phyloP scores from a whole-genome alignment of 1,140 invertebrate species.

The Macrosteles quadrilineatus region DNA sequence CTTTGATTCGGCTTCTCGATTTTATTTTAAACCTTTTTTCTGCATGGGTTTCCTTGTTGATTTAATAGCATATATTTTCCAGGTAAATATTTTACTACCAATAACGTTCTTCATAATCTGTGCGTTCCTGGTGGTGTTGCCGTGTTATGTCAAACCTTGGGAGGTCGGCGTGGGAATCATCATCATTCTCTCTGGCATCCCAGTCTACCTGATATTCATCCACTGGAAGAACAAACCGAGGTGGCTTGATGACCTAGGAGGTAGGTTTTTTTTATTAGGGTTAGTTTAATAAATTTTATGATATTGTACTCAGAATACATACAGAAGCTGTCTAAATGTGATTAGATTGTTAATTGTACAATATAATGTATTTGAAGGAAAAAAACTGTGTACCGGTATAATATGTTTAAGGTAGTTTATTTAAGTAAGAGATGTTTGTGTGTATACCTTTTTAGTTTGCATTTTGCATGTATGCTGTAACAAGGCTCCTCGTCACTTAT shows the following conservation, averaged over 20 bases:
- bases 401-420: too few relatives aligned
- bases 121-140: conserved; percentile 78
- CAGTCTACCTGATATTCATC: conserved; percentile 88
- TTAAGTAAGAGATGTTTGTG: too few relatives aligned
- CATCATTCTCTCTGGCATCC: conserved; percentile 86
- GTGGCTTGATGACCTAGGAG: conserved; percentile 43
- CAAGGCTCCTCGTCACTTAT: too few relatives aligned
- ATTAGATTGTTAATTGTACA: too few relatives aligned
- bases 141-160: conserved; percentile 71
- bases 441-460: too few relatives aligned
- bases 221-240: conserved; percentile 80
- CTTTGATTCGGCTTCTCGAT: too few relatives aligned
- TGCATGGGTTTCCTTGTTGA: too few relatives aligned
- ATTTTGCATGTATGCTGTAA: too few relatives aligned
- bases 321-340: background rate
- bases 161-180: conserved; percentile 82
- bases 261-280: conserved; percentile 36
- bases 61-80: too few relatives aligned
- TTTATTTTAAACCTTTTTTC: too few relatives aligned
- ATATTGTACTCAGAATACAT: background rate
- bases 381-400: too few relatives aligned
- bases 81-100: conserved; percentile 73
- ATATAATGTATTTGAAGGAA: too few relatives aligned
- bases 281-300: background rate
- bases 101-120: conserved; percentile 83